Percentiles rank a stretch among this genome's conserved stretches.
phyloP scores from a whole-genome alignment of 2,113 vertebrate genomes.

The Carollia perspicillata region DNA sequence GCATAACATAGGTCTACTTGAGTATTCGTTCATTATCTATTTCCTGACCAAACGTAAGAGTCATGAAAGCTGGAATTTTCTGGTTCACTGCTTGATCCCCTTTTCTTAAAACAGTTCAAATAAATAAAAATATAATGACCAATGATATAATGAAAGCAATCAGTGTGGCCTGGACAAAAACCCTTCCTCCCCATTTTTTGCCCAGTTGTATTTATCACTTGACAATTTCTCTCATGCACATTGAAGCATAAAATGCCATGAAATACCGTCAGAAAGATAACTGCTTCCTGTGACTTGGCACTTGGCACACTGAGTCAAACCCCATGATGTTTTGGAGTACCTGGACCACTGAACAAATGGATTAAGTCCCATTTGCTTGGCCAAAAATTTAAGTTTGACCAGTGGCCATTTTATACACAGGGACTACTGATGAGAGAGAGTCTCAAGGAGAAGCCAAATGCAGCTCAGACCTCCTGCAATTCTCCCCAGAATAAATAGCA shows the following conservation, averaged over 20 bases:
- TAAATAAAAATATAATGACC: neutral
- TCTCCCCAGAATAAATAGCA: neutral
- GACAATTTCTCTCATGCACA: neutral
- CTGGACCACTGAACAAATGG: neutral
- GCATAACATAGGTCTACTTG: neutral
- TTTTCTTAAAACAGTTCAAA: neutral
- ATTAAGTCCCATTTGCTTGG: neutral
- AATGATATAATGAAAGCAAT: neutral
- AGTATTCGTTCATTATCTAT: slow-evolving; percentile 2
- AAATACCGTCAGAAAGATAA: neutral
- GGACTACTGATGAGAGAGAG: neutral
- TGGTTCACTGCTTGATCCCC: neutral
- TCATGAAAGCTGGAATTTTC: neutral
- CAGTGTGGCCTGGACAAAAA: neutral
- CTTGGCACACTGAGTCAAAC: neutral
- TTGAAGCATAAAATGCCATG: neutral
- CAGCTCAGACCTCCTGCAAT: neutral
- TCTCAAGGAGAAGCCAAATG: neutral
- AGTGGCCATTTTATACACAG: neutral
- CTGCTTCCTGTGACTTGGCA: neutral
- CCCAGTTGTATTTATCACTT: neutral
- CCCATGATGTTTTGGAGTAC: neutral
- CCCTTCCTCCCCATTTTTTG: neutral
- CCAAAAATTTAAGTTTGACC: neutral
- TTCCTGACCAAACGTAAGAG: neutral